Base-by-base conservation (phyloP, 2,888 invertebrate genomes). In the Leptinotarsa tumamoca region DNA sequence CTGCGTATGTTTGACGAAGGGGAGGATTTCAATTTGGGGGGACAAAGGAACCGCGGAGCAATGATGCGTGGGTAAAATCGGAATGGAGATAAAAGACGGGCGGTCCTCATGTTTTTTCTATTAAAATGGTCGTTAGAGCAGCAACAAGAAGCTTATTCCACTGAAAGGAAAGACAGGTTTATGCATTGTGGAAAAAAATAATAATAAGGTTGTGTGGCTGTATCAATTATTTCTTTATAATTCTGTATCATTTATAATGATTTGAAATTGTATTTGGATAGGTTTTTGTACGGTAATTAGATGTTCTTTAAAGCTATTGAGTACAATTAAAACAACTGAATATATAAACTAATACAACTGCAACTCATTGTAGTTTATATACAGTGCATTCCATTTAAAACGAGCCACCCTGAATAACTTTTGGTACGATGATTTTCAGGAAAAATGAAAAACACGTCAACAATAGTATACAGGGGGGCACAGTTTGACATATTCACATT, bases 11-110 rank as follows among this genome's bases (percentile, higher is more conserved):
- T 68, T 68, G 18, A 67, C 23, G 52, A 10, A 51, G 33, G 63
- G 71, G 67, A 71, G 77, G 56, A 77, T 75, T 77, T 72, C 77
- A 77, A 79, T 79, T 74, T 75, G 71, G 67, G 72, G 74, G 56
- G 75, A 72, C 69, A 69, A 69, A 69, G 56, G 33, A 69, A 33
- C 56, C 23, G 43, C 33, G 52, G 33, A 56, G 69, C 69, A 69
- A 69, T 69, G 69, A 69, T 69, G 69, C 56, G 56, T 69, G 17
- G 27, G 18, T 54, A 69, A 69, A 52, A 61, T 61, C 23, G 61
- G 61, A 27, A 61, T 61, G 61, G 61, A 61, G 21, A 27, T 61
- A 61, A 43, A 67, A 54, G 27, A 43, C 10, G 10, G 66, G 61
- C 66, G 71, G 66, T 43, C 66, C 54, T 52, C 27, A 66, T 72